These are phyloP conservation scores for Margaritifera margaritifera DNA, from an alignment of 2,888 invertebrate genomes.

Conservation along the genomic window DNA sequence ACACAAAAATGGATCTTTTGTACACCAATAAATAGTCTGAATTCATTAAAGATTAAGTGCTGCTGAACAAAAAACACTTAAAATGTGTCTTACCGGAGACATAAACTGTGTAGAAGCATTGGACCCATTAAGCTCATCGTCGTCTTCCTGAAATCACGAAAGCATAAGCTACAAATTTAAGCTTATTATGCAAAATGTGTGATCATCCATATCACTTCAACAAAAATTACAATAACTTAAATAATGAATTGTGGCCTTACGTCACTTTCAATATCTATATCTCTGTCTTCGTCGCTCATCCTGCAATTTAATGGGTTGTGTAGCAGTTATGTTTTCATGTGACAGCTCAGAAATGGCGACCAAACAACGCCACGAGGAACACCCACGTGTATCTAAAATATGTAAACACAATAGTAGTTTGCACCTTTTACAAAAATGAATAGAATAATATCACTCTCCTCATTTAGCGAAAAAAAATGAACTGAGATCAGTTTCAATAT, in stretches of 20 bases:
- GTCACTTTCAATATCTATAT: conserved; percentile 96
- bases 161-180: conserved; percentile 12
- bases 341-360: conserved; percentile 43
- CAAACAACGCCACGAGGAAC: conserved; percentile 69
- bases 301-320: conserved; percentile 17
- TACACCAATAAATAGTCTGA: too few species aligned
- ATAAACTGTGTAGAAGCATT: conserved; percentile 51
- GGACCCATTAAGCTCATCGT: conserved; percentile 43
- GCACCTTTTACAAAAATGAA: too few species aligned
- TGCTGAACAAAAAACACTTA: too few species aligned
- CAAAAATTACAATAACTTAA: background rate
- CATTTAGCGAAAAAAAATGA: too few species aligned
- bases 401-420: too few species aligned
- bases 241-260: conserved; percentile 77
- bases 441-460: too few species aligned
- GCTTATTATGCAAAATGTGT: background rate
- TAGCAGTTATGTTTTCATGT: conserved; percentile 6
- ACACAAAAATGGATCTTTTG: too few species aligned
- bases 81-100: conserved; percentile 46
- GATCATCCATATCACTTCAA: background rate
- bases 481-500: too few species aligned
- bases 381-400: conserved; percentile 46
- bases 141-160: conserved; percentile 52
- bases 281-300: conserved; percentile 96
- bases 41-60: too few species aligned